Base-by-base conservation (phyloP, 2,797 vertebrate genomes). In the Molothrus aeneus region DNA sequence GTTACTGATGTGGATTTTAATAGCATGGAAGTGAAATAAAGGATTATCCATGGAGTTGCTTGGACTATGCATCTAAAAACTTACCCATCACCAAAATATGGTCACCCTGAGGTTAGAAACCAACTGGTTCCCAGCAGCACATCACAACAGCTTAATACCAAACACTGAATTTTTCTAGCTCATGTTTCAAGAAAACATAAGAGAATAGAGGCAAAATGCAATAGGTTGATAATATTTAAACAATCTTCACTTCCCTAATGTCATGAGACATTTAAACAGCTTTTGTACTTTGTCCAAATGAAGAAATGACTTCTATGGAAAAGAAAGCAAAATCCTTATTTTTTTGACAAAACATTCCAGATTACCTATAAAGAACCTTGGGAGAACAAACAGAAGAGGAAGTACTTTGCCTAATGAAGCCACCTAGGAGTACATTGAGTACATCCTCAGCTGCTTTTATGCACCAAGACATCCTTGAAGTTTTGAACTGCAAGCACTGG, bases 261-360 rank as follows among this genome's bases (percentile, higher is more conserved):
- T 7, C 63, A 34, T 6, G 25, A 92, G 43, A 45, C 1, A 2
- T 91, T 83, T 83, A 92, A 80, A 53, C 10, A 71, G 34, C 7
- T 72, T 82, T 74, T 71, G 32, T 20, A 29, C 2, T 48, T 88
- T 38, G 73, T 53, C 32, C 34, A 77, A 85, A 53, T 77, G 36
- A 80, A 87, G 32, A 69, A 78, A 80, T 69, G 7, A 69, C 19
- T 72, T 80, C 20, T 3, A 38, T 4, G 20, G 40, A 3, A 18
- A 79, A 73, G 24, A 5, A 12, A 2, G 3, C 32, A 18, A 5
- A 24, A 0, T 13, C 2, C 10, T 43, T 12, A 2, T 13, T 65
- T 85, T 85, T 82, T 26, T 4, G 34, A 31, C 25, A 80, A 84
- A 56, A 70, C 45, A 77, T 64, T 83, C 40, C 59, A 57, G 7